Conservation (phyloP, 2,113 vertebrate genomes). For the Muntiacus reevesi region DNA sequence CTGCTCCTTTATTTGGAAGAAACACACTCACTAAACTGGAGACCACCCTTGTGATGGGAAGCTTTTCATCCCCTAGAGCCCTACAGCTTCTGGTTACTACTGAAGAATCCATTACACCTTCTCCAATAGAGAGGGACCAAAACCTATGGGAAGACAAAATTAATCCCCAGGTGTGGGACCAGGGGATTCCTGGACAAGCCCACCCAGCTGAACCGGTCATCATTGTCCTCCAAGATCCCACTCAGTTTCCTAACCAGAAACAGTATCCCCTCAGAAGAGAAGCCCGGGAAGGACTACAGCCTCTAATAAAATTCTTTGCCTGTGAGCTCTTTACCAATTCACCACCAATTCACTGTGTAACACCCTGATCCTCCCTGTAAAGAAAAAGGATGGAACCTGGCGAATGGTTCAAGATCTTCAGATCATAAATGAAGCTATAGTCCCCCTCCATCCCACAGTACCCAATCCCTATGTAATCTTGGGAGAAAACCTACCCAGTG, state of each 20-base stretch:
- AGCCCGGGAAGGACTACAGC: background rate
- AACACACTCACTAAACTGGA: background rate
- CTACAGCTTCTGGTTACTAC: background rate
- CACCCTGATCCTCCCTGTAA: background rate
- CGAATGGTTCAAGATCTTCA: background rate
- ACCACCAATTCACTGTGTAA: background rate
- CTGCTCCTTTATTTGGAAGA: background rate
- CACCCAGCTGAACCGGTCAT: background rate
- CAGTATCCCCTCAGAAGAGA: background rate
- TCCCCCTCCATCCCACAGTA: too few species aligned
- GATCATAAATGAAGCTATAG: background rate
- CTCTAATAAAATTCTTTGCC: background rate
- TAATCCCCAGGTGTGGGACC: background rate
- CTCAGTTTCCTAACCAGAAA: background rate
- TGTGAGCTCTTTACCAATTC: background rate
- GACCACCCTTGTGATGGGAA: background rate
- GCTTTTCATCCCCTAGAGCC: background rate
- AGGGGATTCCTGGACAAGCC: fast-evolving
- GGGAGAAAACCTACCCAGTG: too few species aligned
- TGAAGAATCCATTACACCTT: background rate
- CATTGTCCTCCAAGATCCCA: background rate
- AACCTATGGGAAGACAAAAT: background rate
- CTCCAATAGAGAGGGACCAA: background rate
- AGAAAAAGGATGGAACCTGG: background rate
- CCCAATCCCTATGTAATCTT: too few species aligned